These are phyloP conservation scores for Girardinus metallicus DNA, from an alignment of 2,797 vertebrate species.

Conservation along the genomic window DNA sequence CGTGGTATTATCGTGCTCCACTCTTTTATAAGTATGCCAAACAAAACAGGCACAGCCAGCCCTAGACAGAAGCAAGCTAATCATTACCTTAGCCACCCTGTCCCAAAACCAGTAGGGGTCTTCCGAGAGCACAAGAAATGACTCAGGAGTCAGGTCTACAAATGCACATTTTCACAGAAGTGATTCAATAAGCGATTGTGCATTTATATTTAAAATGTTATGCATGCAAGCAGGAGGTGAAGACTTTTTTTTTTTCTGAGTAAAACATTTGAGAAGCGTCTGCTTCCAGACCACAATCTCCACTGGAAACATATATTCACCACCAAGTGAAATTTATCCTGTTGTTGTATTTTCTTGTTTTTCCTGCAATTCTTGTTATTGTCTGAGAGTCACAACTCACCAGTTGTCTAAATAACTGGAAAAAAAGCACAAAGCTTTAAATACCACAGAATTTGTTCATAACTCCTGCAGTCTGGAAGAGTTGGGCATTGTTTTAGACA, in stretches of 20 bases:
- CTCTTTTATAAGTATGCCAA: slow-evolving; percentile 16
- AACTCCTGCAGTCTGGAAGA: not conserved
- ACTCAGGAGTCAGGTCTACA: not conserved
- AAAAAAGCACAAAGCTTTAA: not conserved
- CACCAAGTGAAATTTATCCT: not conserved
- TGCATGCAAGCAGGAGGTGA: not conserved
- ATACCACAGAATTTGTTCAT: not conserved
- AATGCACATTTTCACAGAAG: not conserved
- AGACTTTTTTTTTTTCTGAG: not conserved
- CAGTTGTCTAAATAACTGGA: not conserved
- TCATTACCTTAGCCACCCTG: not conserved
- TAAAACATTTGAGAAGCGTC: not conserved
- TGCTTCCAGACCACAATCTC: not conserved
- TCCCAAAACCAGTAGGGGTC: not conserved
- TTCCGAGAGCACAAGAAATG: not conserved
- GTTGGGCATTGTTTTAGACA: not conserved
- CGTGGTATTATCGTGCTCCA: slow-evolving; percentile 26
- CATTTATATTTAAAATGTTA: not conserved
- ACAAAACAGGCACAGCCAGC: slow-evolving; percentile 18
- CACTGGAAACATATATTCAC: not conserved
- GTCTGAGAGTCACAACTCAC: not conserved
- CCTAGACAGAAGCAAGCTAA: not conserved
- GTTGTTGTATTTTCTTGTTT: not conserved
- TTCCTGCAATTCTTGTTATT: not conserved
- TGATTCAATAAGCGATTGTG: not conserved